Evolutionary conservation across 2,113 vertebrate species (phyloP).

Genomic region (Tragelaphus strepsiceros): DNA sequence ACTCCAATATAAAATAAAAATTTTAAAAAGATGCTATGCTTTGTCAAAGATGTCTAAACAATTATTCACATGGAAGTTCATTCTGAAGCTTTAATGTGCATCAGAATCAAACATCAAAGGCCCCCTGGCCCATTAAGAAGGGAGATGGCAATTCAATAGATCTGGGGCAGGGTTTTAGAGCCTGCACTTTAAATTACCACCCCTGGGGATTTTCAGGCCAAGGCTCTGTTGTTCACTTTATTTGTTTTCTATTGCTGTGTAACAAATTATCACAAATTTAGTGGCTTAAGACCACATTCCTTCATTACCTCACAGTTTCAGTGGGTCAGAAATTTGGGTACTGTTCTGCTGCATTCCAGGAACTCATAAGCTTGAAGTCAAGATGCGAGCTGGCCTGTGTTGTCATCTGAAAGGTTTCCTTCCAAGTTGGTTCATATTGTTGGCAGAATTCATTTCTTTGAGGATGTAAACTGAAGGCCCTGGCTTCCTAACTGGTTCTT

Average conservation of each 20-base stretch:
- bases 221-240: background rate
- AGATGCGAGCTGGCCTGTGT: background rate
- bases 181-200: background rate
- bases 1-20: background rate
- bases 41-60: background rate
- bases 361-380: background rate
- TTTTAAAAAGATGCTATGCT: background rate
- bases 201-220: background rate
- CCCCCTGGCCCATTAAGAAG: background rate
- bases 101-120: background rate
- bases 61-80: conserved; percentile 2
- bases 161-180: background rate
- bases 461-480: background rate
- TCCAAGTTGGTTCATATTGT: background rate
- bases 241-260: background rate
- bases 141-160: background rate
- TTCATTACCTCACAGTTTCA: background rate
- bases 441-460: background rate
- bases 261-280: background rate
- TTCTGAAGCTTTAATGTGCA: background rate
- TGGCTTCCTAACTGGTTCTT: background rate
- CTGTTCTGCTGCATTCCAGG: background rate
- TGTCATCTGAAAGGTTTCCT: background rate
- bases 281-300: background rate
- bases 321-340: background rate